A percentile compares a stretch with the other conserved stretches of the same genome.
Evolutionary conservation across 2,888 invertebrate species (phyloP).

Genomic region (Lycocerus yunnanus): DNA sequence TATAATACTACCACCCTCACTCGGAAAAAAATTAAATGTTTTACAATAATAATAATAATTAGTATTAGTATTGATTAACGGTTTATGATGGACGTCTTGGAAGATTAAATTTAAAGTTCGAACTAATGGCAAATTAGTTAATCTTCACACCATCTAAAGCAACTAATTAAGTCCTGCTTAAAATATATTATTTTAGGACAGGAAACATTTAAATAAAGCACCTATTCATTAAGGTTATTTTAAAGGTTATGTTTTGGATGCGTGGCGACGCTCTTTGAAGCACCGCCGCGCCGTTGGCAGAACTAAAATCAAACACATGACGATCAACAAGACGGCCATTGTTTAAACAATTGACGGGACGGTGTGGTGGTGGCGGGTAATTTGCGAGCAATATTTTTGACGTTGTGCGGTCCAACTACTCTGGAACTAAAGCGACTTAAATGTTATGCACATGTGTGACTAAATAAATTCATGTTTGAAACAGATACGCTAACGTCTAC

Average conservation of each 20-base stretch:
- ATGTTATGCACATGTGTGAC: constrained; percentile 41
- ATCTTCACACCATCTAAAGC: constrained; percentile 47
- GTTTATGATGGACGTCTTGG: not conserved
- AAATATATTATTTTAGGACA: constrained; percentile 51
- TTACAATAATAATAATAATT: not conserved
- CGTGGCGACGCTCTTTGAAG: constrained; percentile 49
- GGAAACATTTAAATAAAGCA: constrained; percentile 54
- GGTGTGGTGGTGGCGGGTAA: constrained; percentile 43
- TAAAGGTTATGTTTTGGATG: constrained; percentile 40
- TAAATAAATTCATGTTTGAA: constrained; percentile 36
- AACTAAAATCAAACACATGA: constrained; percentile 54
- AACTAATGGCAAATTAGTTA: constrained; percentile 37
- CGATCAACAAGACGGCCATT: constrained; percentile 47
- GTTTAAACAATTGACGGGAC: constrained; percentile 48
- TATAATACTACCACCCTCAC: not conserved
- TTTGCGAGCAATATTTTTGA: constrained; percentile 46
- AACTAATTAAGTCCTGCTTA: constrained; percentile 50
- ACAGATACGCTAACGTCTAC: constrained; percentile 39
- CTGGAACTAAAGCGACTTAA: constrained; percentile 44
- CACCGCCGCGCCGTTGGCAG: constrained; percentile 45
- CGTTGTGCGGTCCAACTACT: constrained; percentile 43
- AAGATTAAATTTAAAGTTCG: not conserved
- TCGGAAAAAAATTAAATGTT: not conserved
- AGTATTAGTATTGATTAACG: not conserved
- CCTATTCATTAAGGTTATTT: constrained; percentile 51